Evolutionary conservation across 1,140 invertebrate species (phyloP), one percentile per base, ranked within the genome.

Genomic region (Heterodera schachtii): DNA sequence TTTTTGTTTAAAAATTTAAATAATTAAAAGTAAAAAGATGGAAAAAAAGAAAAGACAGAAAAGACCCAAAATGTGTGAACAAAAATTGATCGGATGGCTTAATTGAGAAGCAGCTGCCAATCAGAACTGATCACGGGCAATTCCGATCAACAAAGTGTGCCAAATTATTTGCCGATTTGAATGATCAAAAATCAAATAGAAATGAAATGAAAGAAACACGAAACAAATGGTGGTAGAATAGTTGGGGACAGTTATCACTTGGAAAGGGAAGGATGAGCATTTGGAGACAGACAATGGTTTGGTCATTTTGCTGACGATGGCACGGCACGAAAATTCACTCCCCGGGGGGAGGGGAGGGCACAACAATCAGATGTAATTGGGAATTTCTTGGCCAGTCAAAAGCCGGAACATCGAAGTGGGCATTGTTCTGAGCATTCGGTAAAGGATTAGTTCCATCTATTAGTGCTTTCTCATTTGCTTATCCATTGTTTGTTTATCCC

Each of bases 381-480:
- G 97, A 90, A 95, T 96, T 92, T 99, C 97, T 92, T 99, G 97
- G 80, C 97, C 97, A 81, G 97, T 99, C 89, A 99, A 92, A 90
- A 99, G 92, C 88, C 97, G 93, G 92, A 98, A 99, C 95, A 99
- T 98, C 75, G 97, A 98, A 81, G 97, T 99, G 83, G 97, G 97
- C 97, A 99, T 99, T 75, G 97, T 99, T 92, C 76, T 78, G 41
- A 78, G 70, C 70, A 64, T 21, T 19, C 6, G 19, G 19, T 3
- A 52, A 52, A 52, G 49, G 49, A 52, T 52, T 52, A 52, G 11
- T 52, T 52, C 11, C 6, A 52, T 52, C 31, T 31, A 31, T 31
- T 1, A 31, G 31, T 31, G 31, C 31, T 31, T 31, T 31, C 31
- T 31, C 31, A 31, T 31, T 31, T 0, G 31, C 31, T 31, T 31